Conservation (phyloP, 2,888 invertebrate genomes). For the Crematogaster levior region DNA sequence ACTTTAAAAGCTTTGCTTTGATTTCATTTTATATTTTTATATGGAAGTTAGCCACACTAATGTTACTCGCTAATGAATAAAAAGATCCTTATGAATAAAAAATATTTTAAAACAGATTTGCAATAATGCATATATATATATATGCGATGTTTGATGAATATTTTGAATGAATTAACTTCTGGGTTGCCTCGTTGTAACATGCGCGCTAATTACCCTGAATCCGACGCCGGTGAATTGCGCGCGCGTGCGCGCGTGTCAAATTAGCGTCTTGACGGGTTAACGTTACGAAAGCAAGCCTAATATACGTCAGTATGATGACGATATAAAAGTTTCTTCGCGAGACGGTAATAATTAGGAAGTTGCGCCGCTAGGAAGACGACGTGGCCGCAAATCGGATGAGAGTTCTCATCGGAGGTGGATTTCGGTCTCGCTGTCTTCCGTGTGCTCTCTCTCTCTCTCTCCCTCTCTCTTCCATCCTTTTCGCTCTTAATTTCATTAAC, state of each 20-base stretch:
- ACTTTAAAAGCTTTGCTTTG: not conserved
- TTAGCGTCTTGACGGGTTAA: slow-evolving; percentile 28
- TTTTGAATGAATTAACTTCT: slow-evolving; percentile 23
- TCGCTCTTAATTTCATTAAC: slow-evolving; percentile 54
- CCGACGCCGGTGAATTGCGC: not conserved
- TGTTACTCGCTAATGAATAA: slow-evolving; percentile 14
- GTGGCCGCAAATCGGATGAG: slow-evolving; percentile 49
- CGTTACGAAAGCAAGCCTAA: slow-evolving; percentile 16
- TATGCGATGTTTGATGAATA: slow-evolving; percentile 17
- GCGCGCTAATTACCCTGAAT: slow-evolving; percentile 41
- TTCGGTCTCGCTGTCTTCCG: slow-evolving; percentile 32
- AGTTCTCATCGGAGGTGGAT: slow-evolving; percentile 39
- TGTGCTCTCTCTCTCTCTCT: slow-evolving; percentile 9
- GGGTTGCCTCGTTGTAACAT: not conserved
- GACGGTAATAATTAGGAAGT: slow-evolving; percentile 48
- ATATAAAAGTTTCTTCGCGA: slow-evolving; percentile 44
- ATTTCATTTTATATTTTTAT: not conserved
- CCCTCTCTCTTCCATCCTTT: not conserved
- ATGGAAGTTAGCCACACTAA: not conserved
- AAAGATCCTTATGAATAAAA: not conserved
- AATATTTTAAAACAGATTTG: not conserved
- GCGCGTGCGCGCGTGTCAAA: slow-evolving; percentile 3
- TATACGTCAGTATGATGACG: slow-evolving; percentile 27
- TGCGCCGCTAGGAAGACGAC: slow-evolving; percentile 40
- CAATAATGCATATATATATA: not conserved